Conservation (phyloP, 2,888 invertebrate species). For the Chymomyza amoena region DNA sequence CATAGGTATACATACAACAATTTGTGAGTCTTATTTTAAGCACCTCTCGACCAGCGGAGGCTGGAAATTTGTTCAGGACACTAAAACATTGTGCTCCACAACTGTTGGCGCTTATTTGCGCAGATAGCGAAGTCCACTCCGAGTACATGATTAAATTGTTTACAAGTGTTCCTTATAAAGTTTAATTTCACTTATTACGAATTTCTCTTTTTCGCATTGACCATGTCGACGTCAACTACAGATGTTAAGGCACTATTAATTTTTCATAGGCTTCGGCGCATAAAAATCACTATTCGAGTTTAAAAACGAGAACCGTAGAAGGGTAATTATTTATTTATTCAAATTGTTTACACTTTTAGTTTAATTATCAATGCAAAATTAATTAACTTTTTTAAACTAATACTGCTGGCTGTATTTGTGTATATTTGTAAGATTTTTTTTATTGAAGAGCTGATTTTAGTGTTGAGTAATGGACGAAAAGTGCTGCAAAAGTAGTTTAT, state of each 20-base stretch:
- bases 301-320: not conserved
- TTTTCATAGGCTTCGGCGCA: conserved; percentile 9
- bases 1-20: not conserved
- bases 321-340: not conserved
- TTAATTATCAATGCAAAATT: not conserved
- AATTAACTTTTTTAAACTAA: not conserved
- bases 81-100: conserved; percentile 80
- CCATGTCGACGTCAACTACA: conserved; percentile 45
- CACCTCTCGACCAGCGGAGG: conserved; percentile 81
- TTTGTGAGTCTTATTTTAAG: not conserved
- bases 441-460: not conserved
- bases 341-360: not conserved
- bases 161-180: not conserved
- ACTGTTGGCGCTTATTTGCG: conserved; percentile 79
- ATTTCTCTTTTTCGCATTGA: conserved; percentile 5
- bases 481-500: not conserved
- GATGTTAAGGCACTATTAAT: conserved; percentile 24
- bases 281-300: not conserved
- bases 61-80: conserved; percentile 83
- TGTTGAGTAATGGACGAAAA: not conserved
- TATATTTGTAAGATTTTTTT: not conserved
- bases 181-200: not conserved
- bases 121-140: conserved; percentile 81
- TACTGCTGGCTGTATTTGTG: not conserved
- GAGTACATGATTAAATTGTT: conserved; percentile 79